Evolutionary conservation across 2,888 invertebrate species (phyloP), one percentile per base, ranked within the genome.

Genomic region (Melinaea menophilus): DNA sequence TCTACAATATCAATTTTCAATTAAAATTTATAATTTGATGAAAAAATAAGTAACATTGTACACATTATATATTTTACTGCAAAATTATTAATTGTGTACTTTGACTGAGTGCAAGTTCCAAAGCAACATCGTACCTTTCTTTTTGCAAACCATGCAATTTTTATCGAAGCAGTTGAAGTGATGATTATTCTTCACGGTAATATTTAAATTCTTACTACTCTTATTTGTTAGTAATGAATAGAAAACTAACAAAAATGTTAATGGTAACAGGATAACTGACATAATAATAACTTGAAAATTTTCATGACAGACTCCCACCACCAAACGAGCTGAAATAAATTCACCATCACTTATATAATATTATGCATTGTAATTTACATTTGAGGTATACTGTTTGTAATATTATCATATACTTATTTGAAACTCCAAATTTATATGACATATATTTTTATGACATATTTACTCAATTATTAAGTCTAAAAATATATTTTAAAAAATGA

Each of bases 301-400:
- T 63, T 79, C 77, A 78, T 73, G 75, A 72, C 70, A 78, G 70
- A 77, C 72, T 69, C 78, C 87, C 82, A 82, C 80, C 85, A 88
- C 86, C 86, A 67, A 73, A 68, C 73, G 75, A 69, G 74, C 88
- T 88, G 88, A 84, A 88, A 88, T 79, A 73, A 63, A 71, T 64
- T 66, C 9, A 57, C 37, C 35, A 46, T 59, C 33, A 58, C 47
- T 31, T 47, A 46, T 31, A 57, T 45, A n/a, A 13, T 47, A 31
- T 5, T 12, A 3, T 33, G 13, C 12, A 48, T 48, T 48, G 13
- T 48, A 5, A 22, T 48, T 22, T n/a, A n/a, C 9, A 9, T 51
- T n/a, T 9, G 11, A 41, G 41, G 41, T 41, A 3, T 9, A 41
- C 11, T 41, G 41, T 41, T 41, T 41, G 5, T 9, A 41, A 9